Evolutionary conservation across 2,797 vertebrate genomes (phyloP).

Genomic region (Megaceryle alcyon): DNA sequence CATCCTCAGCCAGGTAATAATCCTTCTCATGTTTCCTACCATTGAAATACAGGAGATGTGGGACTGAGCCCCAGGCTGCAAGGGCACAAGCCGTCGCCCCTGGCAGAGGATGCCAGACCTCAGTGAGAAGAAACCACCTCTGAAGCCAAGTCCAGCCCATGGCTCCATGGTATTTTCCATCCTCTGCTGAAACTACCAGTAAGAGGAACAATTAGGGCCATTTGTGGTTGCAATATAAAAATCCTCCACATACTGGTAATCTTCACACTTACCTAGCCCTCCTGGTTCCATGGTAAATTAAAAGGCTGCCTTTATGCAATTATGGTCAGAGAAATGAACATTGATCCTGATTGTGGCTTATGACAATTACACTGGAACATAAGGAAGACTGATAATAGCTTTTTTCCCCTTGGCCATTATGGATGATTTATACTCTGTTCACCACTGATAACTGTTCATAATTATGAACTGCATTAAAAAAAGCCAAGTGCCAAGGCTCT

Average conservation of each 20-base stretch:
- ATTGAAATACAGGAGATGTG: background rate
- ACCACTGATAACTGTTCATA: slow-evolving; percentile 72
- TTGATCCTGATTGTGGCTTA: slow-evolving; percentile 76
- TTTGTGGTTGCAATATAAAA: slow-evolving; percentile 33
- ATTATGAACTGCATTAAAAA: slow-evolving; percentile 75
- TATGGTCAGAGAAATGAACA: slow-evolving; percentile 73
- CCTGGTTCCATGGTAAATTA: slow-evolving; percentile 69
- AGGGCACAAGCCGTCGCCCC: fast-evolving
- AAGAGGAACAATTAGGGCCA: slow-evolving; percentile 32
- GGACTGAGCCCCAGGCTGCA: background rate
- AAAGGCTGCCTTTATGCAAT: slow-evolving; percentile 73
- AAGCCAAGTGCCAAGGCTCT: slow-evolving; percentile 67
- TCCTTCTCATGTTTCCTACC: background rate
- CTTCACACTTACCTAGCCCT: slow-evolving; percentile 66
- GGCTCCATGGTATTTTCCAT: background rate
- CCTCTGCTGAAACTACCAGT: slow-evolving; percentile 4
- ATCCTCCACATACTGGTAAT: slow-evolving; percentile 56
- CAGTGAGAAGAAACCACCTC: background rate
- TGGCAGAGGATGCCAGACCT: background rate
- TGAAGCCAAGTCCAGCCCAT: background rate
- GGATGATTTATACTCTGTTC: slow-evolving; percentile 75
- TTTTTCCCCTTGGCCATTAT: slow-evolving; percentile 73
- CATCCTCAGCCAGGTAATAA: background rate
- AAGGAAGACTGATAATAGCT: slow-evolving; percentile 79
- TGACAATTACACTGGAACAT: slow-evolving; percentile 77